A percentile compares a stretch with the other conserved stretches of the same genome.
These are phyloP conservation scores for Rhabdomys pumilio DNA, from an alignment of 2,797 vertebrate genomes.

Conservation along the genomic window DNA sequence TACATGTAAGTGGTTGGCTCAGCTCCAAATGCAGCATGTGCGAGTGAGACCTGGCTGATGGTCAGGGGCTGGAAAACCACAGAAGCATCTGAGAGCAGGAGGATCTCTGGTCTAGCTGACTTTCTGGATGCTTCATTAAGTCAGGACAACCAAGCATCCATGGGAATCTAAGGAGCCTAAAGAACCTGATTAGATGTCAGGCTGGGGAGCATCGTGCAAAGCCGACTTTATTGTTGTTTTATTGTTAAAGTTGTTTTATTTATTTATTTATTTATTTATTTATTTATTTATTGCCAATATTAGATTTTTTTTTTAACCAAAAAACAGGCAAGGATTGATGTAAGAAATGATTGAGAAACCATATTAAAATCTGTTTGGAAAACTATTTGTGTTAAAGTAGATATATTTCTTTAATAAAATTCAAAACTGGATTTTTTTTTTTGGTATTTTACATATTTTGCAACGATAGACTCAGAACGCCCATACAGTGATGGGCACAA, in stretches of 20 bases:
- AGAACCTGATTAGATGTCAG: neutral
- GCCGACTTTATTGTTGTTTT: neutral
- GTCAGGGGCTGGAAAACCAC: neutral
- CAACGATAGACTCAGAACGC: neutral
- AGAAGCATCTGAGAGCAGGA: neutral
- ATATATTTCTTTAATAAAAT: slow-evolving; percentile 41
- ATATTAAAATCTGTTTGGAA: neutral
- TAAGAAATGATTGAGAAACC: neutral
- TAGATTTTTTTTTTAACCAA: neutral
- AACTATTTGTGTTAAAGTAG: neutral
- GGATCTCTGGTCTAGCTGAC: neutral
- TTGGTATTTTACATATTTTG: neutral
- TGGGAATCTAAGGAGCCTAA: neutral
- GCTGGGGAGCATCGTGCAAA: neutral
- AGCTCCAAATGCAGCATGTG: neutral
- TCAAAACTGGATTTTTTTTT: neutral
- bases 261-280: neutral
- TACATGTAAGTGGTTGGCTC: neutral
- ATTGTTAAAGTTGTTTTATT: neutral
- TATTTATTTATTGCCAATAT: neutral
- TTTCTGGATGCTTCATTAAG: too few species aligned
- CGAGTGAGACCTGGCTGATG: too few species aligned
- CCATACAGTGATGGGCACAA: neutral
- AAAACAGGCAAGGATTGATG: neutral
- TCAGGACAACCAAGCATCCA: neutral